A percentile compares a stretch with the other conserved stretches of the same genome.
These are phyloP conservation scores for Drosophila paracracens DNA, from an alignment of 2,888 invertebrate genomes.

Conservation along the genomic window DNA sequence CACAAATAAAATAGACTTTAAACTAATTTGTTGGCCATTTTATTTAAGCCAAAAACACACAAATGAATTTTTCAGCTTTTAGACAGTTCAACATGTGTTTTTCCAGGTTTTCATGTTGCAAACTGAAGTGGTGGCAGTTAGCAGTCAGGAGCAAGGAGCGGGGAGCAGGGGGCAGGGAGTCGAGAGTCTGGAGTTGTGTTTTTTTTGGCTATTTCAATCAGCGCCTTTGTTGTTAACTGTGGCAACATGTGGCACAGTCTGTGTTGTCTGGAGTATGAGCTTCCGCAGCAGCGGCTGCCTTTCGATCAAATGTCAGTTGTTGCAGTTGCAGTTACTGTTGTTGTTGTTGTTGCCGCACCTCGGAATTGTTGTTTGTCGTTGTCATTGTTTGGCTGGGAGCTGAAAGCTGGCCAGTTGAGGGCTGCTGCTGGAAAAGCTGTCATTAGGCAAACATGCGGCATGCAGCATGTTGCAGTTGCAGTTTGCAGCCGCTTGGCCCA, in stretches of 20 bases:
- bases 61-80: neutral
- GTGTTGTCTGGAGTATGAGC: slow-evolving; percentile 36
- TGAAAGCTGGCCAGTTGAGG: slow-evolving; percentile 26
- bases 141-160: slow-evolving; percentile 7
- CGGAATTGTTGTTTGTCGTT: slow-evolving; percentile 59
- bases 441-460: slow-evolving; percentile 64
- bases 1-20: neutral
- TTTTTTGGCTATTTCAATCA: slow-evolving; percentile 55
- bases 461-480: slow-evolving; percentile 28
- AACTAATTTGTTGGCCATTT: neutral
- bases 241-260: slow-evolving; percentile 39
- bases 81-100: slow-evolving; percentile 1
- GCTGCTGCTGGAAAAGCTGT: slow-evolving; percentile 46
- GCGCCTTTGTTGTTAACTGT: slow-evolving; percentile 49
- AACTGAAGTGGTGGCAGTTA: slow-evolving; percentile 27
- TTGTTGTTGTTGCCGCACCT: slow-evolving; percentile 57
- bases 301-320: slow-evolving; percentile 73
- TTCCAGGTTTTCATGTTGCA: slow-evolving; percentile 23
- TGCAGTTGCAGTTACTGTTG: slow-evolving; percentile 4
- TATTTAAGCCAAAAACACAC: neutral
- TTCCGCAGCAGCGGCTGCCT: slow-evolving; percentile 71
- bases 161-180: neutral
- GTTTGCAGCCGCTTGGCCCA: slow-evolving; percentile 49
- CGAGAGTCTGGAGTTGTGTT: neutral
- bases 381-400: slow-evolving; percentile 38